Evolutionary conservation across 2,797 vertebrate genomes (phyloP), one percentile per base, ranked within the genome.

Genomic region (Meda fulgida): DNA sequence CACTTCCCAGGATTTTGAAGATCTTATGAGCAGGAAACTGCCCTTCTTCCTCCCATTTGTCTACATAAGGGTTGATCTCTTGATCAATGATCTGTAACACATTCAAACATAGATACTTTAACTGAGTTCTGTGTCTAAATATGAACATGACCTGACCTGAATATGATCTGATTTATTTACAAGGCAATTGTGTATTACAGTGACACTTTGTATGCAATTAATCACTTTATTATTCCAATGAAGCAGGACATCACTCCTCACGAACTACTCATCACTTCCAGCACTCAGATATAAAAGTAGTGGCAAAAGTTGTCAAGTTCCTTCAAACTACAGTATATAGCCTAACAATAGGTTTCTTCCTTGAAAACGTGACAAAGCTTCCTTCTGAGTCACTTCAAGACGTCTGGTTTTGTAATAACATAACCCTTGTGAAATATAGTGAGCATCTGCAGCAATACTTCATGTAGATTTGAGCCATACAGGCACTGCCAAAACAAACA

Each of bases 1-100:
- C 95, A 40, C 81, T 95, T 84, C 95, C 96, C 60, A 97, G 91
- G 84, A 92, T 94, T 93, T 96, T 97, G 93, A 97, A 96, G 40
- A 97, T 51, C 92, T 93, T 94, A 88, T 96, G 95, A 48, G 95
- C 96, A 87, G 96, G 96, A 92, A 98, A 97, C 21, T 72, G 91
- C 43, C 94, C 93, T 81, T 96, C 95, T 86, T 95, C 93, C 91
- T 97, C 95, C 96, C 96, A 97, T 90, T 97, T 92, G 84, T 97
- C 94, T 82, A 97, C 96, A 83, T 95, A 90, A 1, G 95, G 95
- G 90, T 97, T 97, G 87, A 97, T 97, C 84, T 97, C 95, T 88
- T 95, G 94, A 87, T 97, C 94, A 13, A 96, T 97, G 84, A 97
- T 95, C 96, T 97, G 89, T 3, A 91, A 89, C 70, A 72, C 11